Evolutionary conservation across 2,113 vertebrate genomes (phyloP).

Genomic region (Erythrolamprus reginae): DNA sequence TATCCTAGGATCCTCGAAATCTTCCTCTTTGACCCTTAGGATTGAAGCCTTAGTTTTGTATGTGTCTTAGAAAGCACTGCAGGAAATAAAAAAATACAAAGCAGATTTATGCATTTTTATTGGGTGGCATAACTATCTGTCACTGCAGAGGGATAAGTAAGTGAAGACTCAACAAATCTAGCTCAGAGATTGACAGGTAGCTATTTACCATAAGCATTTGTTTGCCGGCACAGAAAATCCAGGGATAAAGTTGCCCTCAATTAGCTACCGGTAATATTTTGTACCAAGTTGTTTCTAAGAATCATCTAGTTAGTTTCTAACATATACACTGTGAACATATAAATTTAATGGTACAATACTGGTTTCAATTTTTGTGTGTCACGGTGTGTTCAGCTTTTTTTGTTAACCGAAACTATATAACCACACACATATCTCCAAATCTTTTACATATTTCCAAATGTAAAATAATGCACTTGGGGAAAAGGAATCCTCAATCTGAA

Average conservation of each 20-base stretch:
- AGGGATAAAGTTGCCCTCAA: not conserved
- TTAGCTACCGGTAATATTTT: not conserved
- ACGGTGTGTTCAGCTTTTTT: not conserved
- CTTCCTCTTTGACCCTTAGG: not conserved
- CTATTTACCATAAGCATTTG: not conserved
- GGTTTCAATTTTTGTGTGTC: not conserved
- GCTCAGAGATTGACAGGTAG: not conserved
- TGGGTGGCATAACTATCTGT: not conserved
- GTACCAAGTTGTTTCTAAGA: not conserved
- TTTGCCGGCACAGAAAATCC: not conserved
- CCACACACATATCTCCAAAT: too few species aligned
- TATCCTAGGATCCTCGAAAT: not conserved
- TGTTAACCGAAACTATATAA: not conserved
- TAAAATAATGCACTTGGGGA: too few species aligned
- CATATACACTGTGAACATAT: not conserved
- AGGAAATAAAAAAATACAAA: not conserved
- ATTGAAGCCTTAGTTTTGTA: not conserved
- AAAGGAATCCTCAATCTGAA: too few species aligned
- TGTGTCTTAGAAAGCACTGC: not conserved
- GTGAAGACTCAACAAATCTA: not conserved
- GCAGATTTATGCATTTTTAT: not conserved
- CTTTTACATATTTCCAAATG: too few species aligned
- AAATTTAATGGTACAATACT: not conserved
- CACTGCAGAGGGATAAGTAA: not conserved
- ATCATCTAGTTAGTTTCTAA: not conserved